These are phyloP conservation scores for Siniperca knerii DNA, from an alignment of 2,113 vertebrate species.

Conservation along the genomic window DNA sequence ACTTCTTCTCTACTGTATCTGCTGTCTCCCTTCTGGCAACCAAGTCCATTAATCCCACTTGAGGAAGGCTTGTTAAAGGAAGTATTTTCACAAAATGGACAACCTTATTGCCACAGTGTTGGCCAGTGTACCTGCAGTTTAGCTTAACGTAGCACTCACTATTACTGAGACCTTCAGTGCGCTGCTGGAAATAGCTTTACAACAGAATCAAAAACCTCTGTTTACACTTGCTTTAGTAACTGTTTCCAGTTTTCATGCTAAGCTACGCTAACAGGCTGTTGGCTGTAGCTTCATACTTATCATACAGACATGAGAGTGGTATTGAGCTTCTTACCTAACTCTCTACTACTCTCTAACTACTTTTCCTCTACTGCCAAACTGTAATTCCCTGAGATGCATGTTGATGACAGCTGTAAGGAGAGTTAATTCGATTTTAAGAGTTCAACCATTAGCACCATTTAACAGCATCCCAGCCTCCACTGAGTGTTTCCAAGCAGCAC, in stretches of 20 bases:
- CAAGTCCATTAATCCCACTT: constrained; percentile 8
- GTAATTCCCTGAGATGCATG: background rate
- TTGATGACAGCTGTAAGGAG: background rate
- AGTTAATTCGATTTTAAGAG: background rate
- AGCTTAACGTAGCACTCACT: background rate
- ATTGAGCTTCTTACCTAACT: too few species aligned
- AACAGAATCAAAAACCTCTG: background rate
- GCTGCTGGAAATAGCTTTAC: background rate
- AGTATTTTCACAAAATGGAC: background rate
- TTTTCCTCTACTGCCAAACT: background rate
- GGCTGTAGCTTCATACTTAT: too few species aligned
- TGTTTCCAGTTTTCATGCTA: too few species aligned
- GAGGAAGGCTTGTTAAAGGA: constrained; percentile 13
- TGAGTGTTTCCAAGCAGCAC: background rate
- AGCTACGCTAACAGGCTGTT: too few species aligned
- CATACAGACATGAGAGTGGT: too few species aligned
- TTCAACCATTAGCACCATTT: background rate
- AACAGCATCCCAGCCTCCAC: background rate
- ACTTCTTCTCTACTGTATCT: background rate
- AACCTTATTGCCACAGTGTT: background rate
- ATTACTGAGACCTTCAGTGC: background rate
- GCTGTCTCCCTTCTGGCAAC: background rate
- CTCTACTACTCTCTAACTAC: too few species aligned
- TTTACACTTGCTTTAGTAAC: background rate
- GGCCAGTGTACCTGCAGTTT: too few species aligned